A percentile compares a stretch with the other conserved stretches of the same genome.
Evolutionary conservation across 2,113 vertebrate genomes (phyloP).

Genomic region (Nothoprocta pentlandii): DNA sequence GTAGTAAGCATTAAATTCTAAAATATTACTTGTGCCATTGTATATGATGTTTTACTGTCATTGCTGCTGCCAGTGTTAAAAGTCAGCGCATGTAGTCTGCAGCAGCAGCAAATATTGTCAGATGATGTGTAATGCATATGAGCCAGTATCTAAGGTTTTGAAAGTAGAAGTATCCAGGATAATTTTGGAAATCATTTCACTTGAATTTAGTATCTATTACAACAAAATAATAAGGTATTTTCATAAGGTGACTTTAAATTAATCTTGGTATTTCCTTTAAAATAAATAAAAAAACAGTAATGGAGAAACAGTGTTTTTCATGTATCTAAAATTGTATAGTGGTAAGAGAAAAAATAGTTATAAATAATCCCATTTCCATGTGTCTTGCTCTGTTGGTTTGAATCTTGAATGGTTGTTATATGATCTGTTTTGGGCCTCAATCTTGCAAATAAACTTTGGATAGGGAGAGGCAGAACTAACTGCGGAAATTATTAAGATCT

Average conservation of each 20-base stretch:
- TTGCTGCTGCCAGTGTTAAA: background rate
- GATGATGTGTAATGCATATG: background rate
- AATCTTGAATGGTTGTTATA: background rate
- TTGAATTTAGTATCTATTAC: background rate
- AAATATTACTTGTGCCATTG: background rate
- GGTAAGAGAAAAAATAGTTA: background rate
- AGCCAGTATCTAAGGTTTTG: constrained; percentile 38
- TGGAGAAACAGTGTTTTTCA: background rate
- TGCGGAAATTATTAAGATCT: background rate
- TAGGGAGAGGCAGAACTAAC: background rate
- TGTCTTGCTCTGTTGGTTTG: constrained; percentile 4
- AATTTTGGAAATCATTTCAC: constrained; percentile 4
- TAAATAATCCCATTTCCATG: background rate
- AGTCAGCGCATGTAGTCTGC: background rate
- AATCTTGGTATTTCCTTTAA: constrained; percentile 1
- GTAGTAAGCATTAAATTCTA: background rate
- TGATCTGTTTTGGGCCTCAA: background rate
- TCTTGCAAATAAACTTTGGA: background rate
- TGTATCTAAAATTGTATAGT: background rate
- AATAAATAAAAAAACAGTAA: background rate
- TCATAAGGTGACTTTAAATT: constrained; percentile 27
- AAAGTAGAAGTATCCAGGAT: constrained; percentile 39
- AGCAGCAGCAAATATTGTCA: constrained; percentile 46
- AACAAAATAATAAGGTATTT: constrained; percentile 40
- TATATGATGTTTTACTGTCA: background rate